Evolutionary conservation across 2,888 invertebrate genomes (phyloP).

Genomic region (Cephus nigrinus): DNA sequence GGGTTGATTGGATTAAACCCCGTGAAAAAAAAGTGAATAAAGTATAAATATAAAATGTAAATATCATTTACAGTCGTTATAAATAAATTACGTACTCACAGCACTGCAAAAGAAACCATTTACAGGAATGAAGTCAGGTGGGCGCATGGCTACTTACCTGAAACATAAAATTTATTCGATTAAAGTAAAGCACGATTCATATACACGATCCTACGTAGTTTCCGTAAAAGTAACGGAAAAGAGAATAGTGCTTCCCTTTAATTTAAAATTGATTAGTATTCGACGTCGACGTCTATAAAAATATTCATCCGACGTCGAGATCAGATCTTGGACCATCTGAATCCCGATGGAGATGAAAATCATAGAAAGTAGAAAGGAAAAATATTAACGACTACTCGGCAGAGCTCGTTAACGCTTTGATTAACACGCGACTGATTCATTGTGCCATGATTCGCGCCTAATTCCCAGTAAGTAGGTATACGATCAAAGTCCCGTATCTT

Average conservation of each 20-base stretch:
- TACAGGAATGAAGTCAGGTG: not conserved
- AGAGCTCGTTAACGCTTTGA: constrained; percentile 55
- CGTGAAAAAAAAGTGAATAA: no score
- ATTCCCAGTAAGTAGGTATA: constrained; percentile 22
- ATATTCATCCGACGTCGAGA: constrained; percentile 6
- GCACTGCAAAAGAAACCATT: not conserved
- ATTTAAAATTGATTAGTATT: constrained; percentile 22
- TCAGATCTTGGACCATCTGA: not conserved
- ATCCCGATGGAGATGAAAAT: not conserved
- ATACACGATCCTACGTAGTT: not conserved
- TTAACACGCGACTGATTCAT: constrained; percentile 41
- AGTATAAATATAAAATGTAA: not conserved
- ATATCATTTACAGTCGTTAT: not conserved
- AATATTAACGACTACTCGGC: constrained; percentile 50
- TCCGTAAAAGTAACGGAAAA: not conserved
- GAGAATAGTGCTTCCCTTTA: constrained; percentile 7
- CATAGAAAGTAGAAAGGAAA: constrained; percentile 36
- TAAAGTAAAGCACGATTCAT: not conserved
- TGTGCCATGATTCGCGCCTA: not conserved
- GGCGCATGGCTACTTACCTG: constrained; percentile 6
- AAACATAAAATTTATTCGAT: constrained; percentile 3
- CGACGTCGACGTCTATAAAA: constrained; percentile 10
- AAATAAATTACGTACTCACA: not conserved
- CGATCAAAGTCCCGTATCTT: constrained; percentile 41
- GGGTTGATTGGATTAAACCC: not conserved